Evolutionary conservation across 23 tunicate species (phyloP), one percentile per base, ranked within the genome.

Genomic region (Halocynthia aurantium): DNA sequence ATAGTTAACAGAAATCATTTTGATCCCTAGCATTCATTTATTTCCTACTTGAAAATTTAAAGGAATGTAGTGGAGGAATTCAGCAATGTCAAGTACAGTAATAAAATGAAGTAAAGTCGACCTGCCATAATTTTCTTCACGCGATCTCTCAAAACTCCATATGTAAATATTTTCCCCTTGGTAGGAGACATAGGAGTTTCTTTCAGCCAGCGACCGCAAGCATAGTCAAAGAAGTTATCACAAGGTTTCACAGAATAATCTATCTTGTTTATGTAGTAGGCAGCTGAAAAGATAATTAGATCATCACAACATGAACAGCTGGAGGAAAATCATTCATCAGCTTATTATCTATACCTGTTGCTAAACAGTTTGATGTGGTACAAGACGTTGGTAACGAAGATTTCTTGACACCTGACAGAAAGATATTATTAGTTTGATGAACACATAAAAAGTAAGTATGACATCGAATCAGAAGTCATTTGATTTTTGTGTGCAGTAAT

Each of bases 201-300:
- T 19, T 66, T 78, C 10, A 76, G 62, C 98, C 98, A 92, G 68
- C 79, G 82, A 22, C 98, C 98, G 67, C 98, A 92, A 55, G 87
- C 84, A 62, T 81, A 92, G 9, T 92, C 84, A 65, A 73, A 92
- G 52, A 92, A 92, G 76, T 86, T 77, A 67, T 80, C 51, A 68
- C 63, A 80, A 9, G 83, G 83, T 69, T 67, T 51, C 51, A 67
- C 78, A 52, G 20, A 51, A 53, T 22, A 60, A 50, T 64, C 63
- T 8, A 80, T 80, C 18, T 67, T 80, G 44, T 69, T 6, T 76
- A 80, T 80, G 51, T 67, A 60, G 18, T 80, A 54, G 13, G 64
- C 76, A 22, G 78, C 78, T 74, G 78, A 54, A 74, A n/a, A 19
- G 22, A 72, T 69, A 44, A 51, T 60, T 60, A 60, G 17, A 15